These are phyloP conservation scores for Craterocephalus amniculus DNA, from an alignment of 2,797 vertebrate genomes.

Conservation along the genomic window DNA sequence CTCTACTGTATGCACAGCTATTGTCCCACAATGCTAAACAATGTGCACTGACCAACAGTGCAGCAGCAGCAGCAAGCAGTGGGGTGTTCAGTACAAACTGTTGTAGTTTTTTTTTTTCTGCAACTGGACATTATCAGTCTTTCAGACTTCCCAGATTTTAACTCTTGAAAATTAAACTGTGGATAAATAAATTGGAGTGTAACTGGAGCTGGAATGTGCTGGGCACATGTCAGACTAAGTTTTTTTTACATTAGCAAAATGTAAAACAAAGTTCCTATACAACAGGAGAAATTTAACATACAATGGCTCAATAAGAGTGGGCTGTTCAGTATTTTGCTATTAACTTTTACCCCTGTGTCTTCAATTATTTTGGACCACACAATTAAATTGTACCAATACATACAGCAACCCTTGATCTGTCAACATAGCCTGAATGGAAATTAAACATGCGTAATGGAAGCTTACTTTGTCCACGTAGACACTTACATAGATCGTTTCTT, in stretches of 20 bases:
- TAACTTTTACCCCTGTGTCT: neutral
- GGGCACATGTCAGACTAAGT: too few species aligned
- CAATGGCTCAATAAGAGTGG: neutral
- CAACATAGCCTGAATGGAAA: neutral
- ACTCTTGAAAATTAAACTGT: neutral
- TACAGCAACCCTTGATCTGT: neutral
- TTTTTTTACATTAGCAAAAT: neutral
- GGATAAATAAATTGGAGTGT: neutral
- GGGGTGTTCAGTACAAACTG: constrained; percentile 20
- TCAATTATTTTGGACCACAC: neutral
- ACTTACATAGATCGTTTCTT: neutral
- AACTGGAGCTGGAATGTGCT: neutral
- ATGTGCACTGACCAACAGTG: constrained; percentile 18
- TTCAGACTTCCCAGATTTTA: neutral
- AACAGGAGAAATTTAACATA: neutral
- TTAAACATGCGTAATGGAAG: neutral
- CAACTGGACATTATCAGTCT: neutral
- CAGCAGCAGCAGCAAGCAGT: neutral
- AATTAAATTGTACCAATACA: neutral
- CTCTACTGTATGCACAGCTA: constrained; percentile 40
- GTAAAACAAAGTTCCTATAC: neutral
- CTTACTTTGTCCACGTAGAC: constrained; percentile 5
- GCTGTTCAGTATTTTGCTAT: neutral
- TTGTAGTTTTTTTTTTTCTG: constrained; percentile 11
- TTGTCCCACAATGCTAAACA: constrained; percentile 51